Base-by-base conservation (phyloP, 2,113 vertebrate genomes). In the Fulmarus glacialis region DNA sequence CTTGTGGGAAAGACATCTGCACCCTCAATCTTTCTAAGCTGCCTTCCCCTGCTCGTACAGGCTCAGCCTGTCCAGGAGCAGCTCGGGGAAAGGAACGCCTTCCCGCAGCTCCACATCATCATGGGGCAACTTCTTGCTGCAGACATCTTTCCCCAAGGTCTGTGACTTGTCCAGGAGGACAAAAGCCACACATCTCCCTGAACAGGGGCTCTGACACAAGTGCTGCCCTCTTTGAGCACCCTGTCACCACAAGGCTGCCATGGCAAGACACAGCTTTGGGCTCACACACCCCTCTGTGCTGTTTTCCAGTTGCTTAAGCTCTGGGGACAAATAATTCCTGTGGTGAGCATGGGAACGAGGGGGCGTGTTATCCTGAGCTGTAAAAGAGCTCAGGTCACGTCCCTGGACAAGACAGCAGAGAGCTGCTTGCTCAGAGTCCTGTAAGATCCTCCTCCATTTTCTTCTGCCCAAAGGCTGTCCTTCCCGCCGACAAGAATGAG, bases 381-480 rank as follows among this genome's bases (percentile, higher is more conserved):
- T 43, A 24, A 59, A 73, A 47, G 3, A 59, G 90, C 62, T 38
- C 70, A 71, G 70, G 60, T 43, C 92, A 91, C 75, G 42, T 91
- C 72, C 82, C 55, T 71, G 79, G 34, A 30, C 36, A 71, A 66
- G 52, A 88, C 60, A 94, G 82, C 82, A 48, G 26, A 43, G 24
- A 90, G 34, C 90, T 43, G 70, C 62, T 70, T 82, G 86, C 85
- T 88, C 71, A 95, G 88, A 95, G 15, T 90, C 78, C 89, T 75
- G 59, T 23, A 78, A 95, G 59, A 83, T 95, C 73, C 95, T 97
- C 89, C 90, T 93, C 78, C 93, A 89, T 84, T 91, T 96, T 97
- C 97, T 98, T 98, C 97, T 95, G 97, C 88, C 94, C 96, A 95
- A 90, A 95, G 84, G 87, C 70, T 95, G 91, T 97, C 90, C 94